These are phyloP conservation scores for Palaemon carinicauda DNA, from an alignment of 1,140 invertebrate species.

Conservation along the genomic window DNA sequence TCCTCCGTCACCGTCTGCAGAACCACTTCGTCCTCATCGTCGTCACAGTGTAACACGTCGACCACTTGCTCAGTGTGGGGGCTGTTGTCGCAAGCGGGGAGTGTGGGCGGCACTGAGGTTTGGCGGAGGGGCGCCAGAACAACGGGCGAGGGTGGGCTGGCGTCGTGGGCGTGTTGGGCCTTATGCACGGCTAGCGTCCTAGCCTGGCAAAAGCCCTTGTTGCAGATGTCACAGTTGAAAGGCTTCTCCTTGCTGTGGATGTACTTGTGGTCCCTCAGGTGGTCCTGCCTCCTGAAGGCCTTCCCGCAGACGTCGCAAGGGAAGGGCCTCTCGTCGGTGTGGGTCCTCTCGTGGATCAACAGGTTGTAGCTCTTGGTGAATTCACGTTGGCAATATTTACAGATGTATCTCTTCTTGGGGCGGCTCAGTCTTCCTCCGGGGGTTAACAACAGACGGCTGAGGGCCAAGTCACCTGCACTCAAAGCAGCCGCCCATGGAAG, in stretches of 20 bases:
- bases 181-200: constrained; percentile 89
- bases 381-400: constrained; percentile 95
- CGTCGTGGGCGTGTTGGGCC: constrained; percentile 65
- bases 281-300: constrained; percentile 83
- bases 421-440: constrained; percentile 73
- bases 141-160: constrained; percentile 67
- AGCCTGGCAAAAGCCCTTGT: constrained; percentile 96
- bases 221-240: constrained; percentile 94
- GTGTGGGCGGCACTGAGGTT: not conserved
- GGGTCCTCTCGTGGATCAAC: constrained; percentile 95
- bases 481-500: constrained; percentile 44
- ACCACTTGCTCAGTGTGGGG: constrained; percentile 23
- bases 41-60: constrained; percentile 45
- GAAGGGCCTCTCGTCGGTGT: constrained; percentile 97
- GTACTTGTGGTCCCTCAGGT: constrained; percentile 61
- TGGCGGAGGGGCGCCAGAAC: not conserved
- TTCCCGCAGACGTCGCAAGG: constrained; percentile 98
- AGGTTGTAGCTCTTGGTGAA: constrained; percentile 99
- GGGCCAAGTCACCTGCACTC: constrained; percentile 43
- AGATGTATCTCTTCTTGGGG: constrained; percentile 98
- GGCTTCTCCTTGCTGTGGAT: constrained; percentile 98
- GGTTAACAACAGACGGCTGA: constrained; percentile 57
- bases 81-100: not conserved
- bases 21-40: constrained; percentile 41
- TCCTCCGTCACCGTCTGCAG: constrained; percentile 41